Evolutionary conservation across 2,113 vertebrate genomes (phyloP).

Genomic region (Ochotona curzoniae): DNA sequence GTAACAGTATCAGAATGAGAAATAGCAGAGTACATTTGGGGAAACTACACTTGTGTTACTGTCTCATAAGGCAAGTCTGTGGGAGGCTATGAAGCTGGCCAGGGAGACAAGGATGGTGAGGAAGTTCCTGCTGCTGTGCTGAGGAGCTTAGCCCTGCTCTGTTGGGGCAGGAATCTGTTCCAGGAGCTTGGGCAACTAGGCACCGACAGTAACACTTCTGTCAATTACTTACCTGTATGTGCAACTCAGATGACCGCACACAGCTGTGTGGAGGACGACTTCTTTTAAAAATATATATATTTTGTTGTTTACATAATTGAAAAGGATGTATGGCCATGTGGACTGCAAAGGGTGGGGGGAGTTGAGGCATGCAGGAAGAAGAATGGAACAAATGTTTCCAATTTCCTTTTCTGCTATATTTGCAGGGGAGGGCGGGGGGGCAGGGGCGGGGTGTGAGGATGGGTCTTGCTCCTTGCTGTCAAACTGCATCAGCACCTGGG

Average conservation of each 20-base stretch:
- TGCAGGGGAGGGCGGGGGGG: too few species aligned
- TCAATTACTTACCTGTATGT: background rate
- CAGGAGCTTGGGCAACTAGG: background rate
- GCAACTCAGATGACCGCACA: background rate
- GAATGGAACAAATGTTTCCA: too few species aligned
- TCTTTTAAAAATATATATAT: too few species aligned
- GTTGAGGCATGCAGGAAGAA: too few species aligned
- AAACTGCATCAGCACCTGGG: too few species aligned
- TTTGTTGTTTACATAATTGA: too few species aligned
- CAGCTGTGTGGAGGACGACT: background rate
- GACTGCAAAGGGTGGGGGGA: too few species aligned
- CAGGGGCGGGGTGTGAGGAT: too few species aligned
- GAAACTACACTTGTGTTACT: background rate
- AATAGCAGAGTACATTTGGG: background rate
- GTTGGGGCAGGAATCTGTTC: background rate
- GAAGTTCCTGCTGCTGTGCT: background rate
- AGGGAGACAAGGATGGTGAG: background rate
- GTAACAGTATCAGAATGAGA: background rate
- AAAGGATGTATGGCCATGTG: too few species aligned
- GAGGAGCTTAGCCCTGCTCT: background rate
- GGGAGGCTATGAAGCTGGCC: background rate
- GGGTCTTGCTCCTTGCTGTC: too few species aligned
- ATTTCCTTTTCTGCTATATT: too few species aligned
- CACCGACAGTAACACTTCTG: background rate
- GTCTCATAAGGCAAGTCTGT: background rate